phyloP scores from a whole-genome alignment of 2,113 vertebrate species.

The Sapayoa aenigma region DNA sequence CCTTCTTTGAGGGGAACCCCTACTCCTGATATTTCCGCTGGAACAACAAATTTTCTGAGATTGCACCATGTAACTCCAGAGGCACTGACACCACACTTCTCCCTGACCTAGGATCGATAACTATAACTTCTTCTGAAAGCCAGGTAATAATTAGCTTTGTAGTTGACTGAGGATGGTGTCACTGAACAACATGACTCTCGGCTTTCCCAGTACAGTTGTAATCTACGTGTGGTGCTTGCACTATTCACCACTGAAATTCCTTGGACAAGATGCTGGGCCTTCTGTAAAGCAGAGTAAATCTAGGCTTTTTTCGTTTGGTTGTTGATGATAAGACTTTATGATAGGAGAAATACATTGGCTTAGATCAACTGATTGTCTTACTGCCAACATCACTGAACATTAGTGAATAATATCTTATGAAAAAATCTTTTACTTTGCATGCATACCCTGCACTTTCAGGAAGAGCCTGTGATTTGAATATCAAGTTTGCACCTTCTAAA shows the following conservation, averaged over 20 bases:
- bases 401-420: background rate
- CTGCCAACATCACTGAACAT: background rate
- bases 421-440: background rate
- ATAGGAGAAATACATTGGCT: background rate
- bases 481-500: background rate
- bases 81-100: background rate
- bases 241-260: background rate
- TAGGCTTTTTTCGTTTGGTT: background rate
- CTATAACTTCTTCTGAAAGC: background rate
- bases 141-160: background rate
- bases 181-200: background rate
- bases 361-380: background rate
- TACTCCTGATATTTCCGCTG: background rate
- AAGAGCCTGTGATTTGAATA: background rate
- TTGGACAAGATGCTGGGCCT: background rate
- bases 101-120: background rate
- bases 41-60: background rate
- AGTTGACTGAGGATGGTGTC: conserved; percentile 34
- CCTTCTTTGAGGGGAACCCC: background rate
- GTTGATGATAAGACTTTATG: background rate
- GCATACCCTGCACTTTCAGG: background rate
- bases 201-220: background rate
- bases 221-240: background rate
- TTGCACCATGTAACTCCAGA: background rate
- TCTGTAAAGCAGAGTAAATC: background rate